Evolutionary conservation across 1,140 invertebrate species (phyloP).

Genomic region (Phocides pigmalion): DNA sequence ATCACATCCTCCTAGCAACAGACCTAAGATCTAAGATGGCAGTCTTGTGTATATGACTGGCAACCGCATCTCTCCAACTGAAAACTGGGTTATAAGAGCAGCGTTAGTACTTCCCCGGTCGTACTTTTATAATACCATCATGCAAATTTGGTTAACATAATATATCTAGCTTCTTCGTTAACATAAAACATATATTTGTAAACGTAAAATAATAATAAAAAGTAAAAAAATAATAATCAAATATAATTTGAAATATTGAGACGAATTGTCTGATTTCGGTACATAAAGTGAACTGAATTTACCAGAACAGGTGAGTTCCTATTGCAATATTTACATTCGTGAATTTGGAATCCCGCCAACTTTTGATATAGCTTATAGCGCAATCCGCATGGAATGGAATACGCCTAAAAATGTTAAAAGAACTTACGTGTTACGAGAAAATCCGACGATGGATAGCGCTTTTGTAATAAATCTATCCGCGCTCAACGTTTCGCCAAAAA

Average conservation of each 20-base stretch:
- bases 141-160: neutral
- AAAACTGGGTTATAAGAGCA: no score
- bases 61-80: no score
- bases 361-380: constrained; percentile 16
- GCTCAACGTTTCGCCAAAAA: constrained; percentile 22
- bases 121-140: no score
- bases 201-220: neutral
- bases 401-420: constrained; percentile 33
- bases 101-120: no score
- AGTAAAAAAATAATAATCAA: no score
- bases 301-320: constrained; percentile 7
- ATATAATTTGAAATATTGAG: neutral
- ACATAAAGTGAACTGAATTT: constrained; percentile 7
- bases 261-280: neutral
- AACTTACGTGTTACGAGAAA: constrained; percentile 25
- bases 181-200: neutral
- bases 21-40: no score
- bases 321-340: constrained; percentile 27
- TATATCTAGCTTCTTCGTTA: no score
- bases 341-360: constrained; percentile 27
- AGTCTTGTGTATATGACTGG: no score
- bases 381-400: constrained; percentile 32
- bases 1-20: no score
- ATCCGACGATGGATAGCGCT: constrained; percentile 28
- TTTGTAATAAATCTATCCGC: constrained; percentile 30